Evolutionary conservation across 2,888 invertebrate genomes (phyloP), one percentile per base, ranked within the genome.

Genomic region (Harmothoe impar): DNA sequence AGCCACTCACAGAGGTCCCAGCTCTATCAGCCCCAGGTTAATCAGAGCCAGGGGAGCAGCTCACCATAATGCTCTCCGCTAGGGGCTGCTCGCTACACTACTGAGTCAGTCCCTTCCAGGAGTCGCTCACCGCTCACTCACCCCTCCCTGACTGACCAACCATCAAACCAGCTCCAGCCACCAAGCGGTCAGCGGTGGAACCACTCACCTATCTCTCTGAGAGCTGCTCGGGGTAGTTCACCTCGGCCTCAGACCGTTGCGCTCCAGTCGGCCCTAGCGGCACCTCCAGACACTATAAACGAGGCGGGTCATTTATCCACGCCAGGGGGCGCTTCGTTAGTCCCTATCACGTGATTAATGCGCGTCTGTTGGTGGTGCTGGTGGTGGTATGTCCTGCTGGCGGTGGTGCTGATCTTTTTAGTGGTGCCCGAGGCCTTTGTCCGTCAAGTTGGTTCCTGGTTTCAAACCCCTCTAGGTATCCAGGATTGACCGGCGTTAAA

Each of bases 291-390:
- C 62, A 62, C 62, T 62, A 43, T 43, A 62, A 62, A 62, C 62
- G 62, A 62, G 62, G 7, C 62, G 12, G 62, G 62, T 62, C 62
- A 62, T 62, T 62, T n/a, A 62, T 62, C 62, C 62, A 20, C 62
- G n/a, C 62, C 62, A 62, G 62, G 62, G 62, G 62, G 62, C 62
- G 62, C 62, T 62, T 62, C 62, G 62, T 62, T 62, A 62, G 62
- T n/a, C 62, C 23, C 62, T 43, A 62, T n/a, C 62, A 62, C 62
- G 62, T 62, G 62, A 62, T 62, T n/a, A 62, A 62, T 62, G 20
- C 62, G n/a, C 62, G 62, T 62, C 43, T 43, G 3, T 10, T 43
- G 62, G 62, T 62, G 62, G 62, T 43, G 43, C 5, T 43, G 3
- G 5, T 43, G 5, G 7, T 62, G 62, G 62, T 62, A 62, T 43